Conservation (phyloP, 1,140 invertebrate genomes). For the Stratiolaelaps scimitus region DNA sequence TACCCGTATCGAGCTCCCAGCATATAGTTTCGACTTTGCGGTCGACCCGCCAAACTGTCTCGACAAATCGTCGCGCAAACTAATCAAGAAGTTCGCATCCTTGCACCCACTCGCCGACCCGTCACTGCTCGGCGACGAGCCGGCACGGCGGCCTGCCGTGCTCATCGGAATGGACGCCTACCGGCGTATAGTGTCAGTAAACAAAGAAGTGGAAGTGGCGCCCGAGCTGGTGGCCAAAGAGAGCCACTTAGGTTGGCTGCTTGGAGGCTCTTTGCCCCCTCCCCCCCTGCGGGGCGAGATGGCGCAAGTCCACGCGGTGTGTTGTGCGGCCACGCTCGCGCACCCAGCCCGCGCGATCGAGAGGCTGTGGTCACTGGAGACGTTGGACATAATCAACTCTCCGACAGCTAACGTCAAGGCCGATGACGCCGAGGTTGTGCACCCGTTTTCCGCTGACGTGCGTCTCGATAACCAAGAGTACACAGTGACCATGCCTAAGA, state of each 20-base stretch:
- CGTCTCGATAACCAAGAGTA: background rate
- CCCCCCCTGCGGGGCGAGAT: background rate
- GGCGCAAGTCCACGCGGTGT: background rate
- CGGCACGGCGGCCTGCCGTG: background rate
- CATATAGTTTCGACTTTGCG: background rate
- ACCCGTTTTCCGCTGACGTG: background rate
- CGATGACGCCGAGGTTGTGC: background rate
- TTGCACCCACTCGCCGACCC: background rate
- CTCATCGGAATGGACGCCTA: background rate
- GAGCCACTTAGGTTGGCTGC: background rate
- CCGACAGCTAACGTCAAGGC: background rate
- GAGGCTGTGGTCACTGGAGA: too few species aligned
- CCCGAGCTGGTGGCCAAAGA: background rate
- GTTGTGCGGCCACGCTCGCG: too few species aligned
- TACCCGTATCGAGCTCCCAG: background rate
- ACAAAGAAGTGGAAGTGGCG: background rate
- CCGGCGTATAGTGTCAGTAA: background rate
- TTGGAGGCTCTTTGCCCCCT: background rate
- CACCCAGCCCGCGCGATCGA: too few species aligned
- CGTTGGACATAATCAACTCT: background rate
- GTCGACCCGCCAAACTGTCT: background rate
- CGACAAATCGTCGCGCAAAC: background rate
- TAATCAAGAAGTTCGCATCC: background rate
- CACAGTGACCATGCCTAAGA: background rate
- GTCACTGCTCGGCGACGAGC: background rate